Conservation (phyloP, 2,113 vertebrate species). For the Phylloscopus trochilus region DNA sequence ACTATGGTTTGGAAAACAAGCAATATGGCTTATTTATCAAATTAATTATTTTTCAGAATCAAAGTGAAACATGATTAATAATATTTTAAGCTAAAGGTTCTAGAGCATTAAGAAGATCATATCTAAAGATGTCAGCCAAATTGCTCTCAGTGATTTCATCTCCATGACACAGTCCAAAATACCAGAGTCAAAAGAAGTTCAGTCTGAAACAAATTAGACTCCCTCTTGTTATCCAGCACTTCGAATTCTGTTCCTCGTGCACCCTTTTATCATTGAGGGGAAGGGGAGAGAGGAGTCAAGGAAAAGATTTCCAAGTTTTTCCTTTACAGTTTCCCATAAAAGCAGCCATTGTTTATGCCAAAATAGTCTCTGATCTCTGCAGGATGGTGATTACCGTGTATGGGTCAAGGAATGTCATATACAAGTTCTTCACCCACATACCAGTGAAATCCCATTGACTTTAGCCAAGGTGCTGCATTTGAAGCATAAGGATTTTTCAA, state of each 20-base stretch:
- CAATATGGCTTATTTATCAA: neutral
- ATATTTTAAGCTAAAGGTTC: neutral
- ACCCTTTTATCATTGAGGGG: neutral
- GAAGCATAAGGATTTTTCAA: neutral
- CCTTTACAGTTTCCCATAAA: neutral
- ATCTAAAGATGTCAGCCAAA: neutral
- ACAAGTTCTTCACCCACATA: neutral
- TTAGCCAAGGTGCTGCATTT: neutral
- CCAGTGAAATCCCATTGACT: neutral
- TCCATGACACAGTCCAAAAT: neutral
- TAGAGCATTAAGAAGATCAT: neutral
- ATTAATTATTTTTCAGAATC: neutral
- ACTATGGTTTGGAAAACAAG: neutral
- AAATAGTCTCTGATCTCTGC: neutral
- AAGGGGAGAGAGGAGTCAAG: neutral
- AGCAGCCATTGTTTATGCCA: neutral
- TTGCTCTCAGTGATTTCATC: neutral
- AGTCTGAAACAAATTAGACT: neutral
- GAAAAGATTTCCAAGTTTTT: neutral
- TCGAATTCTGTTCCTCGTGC: neutral
- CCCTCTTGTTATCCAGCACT: neutral
- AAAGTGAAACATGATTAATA: neutral
- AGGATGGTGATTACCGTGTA: accelerated
- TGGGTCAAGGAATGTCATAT: neutral
- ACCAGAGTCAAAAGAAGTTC: neutral